phyloP scores from a whole-genome alignment of 2,113 vertebrate species.

The Speoplatyrhinus poulsoni region DNA sequence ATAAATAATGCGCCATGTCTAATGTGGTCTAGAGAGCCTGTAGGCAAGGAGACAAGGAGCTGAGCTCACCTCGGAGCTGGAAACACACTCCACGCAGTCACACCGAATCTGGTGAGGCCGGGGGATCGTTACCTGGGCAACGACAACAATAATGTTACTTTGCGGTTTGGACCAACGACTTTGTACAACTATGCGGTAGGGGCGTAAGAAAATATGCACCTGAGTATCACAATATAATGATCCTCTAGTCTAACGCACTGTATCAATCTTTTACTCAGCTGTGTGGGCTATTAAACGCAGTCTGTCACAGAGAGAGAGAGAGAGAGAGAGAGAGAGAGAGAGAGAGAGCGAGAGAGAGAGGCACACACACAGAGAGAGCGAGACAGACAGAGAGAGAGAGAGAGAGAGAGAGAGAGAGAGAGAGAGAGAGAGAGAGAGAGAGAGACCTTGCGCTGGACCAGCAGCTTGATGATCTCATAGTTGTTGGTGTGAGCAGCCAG shows the following conservation, averaged over 20 bases:
- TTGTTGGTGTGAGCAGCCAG: slow-evolving; percentile 98
- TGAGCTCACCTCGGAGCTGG: slow-evolving; percentile 84
- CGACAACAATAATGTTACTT: not conserved
- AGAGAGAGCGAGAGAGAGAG: not conserved
- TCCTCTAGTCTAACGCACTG: no score
- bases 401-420: not conserved
- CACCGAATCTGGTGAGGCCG: slow-evolving; percentile 96
- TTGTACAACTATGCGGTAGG: no score
- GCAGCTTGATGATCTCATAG: slow-evolving; percentile 97
- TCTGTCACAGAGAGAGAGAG: not conserved
- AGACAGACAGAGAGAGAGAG: not conserved
- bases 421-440: not conserved
- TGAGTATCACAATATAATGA: not conserved
- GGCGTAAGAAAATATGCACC: no score
- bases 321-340: no score
- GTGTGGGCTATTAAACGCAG: not conserved
- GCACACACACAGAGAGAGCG: no score
- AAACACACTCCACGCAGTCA: slow-evolving; percentile 96
- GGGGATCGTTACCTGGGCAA: slow-evolving; percentile 81
- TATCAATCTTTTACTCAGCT: no score
- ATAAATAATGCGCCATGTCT: no score
- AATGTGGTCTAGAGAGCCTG: no score
- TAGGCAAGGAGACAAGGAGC: no score
- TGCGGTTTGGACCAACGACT: no score
- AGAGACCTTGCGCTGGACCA: slow-evolving; percentile 88